phyloP scores from a whole-genome alignment of 1,140 invertebrate species.

The Pygmarrhopalites habei region DNA sequence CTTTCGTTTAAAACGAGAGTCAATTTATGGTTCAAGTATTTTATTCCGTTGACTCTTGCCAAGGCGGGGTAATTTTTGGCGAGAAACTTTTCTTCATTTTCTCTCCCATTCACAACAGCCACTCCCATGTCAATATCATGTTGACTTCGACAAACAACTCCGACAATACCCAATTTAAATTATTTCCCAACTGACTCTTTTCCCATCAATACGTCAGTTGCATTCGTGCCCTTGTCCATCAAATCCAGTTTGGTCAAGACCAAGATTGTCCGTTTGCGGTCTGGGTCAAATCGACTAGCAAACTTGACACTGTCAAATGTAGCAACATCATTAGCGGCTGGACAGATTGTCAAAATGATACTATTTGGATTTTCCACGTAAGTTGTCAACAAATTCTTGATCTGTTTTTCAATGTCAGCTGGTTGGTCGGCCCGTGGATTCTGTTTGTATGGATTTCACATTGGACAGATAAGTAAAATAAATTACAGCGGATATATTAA shows the following conservation, averaged over 20 bases:
- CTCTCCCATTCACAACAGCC: conserved; percentile 70
- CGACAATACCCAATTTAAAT: conserved; percentile 96
- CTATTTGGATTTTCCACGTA: conserved; percentile 55
- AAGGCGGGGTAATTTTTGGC: conserved; percentile 96
- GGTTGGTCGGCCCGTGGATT: conserved; percentile 83
- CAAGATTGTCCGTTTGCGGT: conserved; percentile 86
- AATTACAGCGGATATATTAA: too few relatives aligned
- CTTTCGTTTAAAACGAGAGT: too few relatives aligned
- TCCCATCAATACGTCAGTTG: conserved; percentile 98
- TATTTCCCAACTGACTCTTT: conserved; percentile 84
- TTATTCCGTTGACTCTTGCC: conserved; percentile 92
- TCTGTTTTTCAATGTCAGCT: conserved; percentile 79
- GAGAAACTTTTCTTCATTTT: conserved; percentile 88
- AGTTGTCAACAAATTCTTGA: conserved; percentile 67
- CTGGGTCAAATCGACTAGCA: conserved; percentile 86
- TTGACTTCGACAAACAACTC: conserved; percentile 96
- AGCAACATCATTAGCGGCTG: conserved; percentile 94
- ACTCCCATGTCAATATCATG: conserved; percentile 95
- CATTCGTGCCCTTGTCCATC: conserved; percentile 97
- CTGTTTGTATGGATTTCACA: conserved; percentile 44
- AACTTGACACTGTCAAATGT: conserved; percentile 91
- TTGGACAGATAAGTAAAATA: too few relatives aligned
- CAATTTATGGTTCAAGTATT: conserved; percentile 91
- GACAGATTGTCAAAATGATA: conserved; percentile 41
- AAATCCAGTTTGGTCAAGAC: conserved; percentile 99